Conservation (phyloP, 2,888 invertebrate species). For the Erebia epiphron region DNA sequence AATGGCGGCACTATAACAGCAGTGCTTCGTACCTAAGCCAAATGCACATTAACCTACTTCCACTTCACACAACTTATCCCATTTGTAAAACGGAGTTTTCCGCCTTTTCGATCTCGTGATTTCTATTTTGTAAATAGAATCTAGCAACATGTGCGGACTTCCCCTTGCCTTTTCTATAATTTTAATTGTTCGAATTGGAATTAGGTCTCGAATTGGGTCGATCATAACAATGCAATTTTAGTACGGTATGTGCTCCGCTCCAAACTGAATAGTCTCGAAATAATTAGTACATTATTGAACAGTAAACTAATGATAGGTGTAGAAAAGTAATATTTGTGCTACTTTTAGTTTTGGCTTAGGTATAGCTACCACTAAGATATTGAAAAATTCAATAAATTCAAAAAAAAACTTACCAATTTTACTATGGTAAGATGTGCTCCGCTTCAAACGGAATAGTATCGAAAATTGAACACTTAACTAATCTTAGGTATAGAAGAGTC, state of each 20-base stretch:
- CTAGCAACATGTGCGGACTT: conserved; percentile 38
- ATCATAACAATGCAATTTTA: conserved; percentile 29
- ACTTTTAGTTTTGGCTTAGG: background rate
- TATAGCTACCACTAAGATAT: too few species aligned
- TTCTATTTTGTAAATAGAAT: conserved; percentile 36
- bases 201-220: conserved; percentile 37
- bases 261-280: conserved; percentile 13
- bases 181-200: conserved; percentile 34
- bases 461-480: too few species aligned
- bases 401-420: too few species aligned
- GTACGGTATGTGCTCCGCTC: conserved; percentile 15
- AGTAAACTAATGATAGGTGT: background rate
- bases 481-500: too few species aligned
- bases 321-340: background rate
- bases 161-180: conserved; percentile 36
- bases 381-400: too few species aligned
- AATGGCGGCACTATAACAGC: conserved; percentile 53
- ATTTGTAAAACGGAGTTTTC: conserved; percentile 39
- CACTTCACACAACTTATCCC: conserved; percentile 30
- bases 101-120: conserved; percentile 34
- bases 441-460: too few species aligned
- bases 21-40: conserved; percentile 41
- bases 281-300: background rate
- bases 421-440: too few species aligned
- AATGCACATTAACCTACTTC: conserved; percentile 42